A percentile compares a stretch with the other conserved stretches of the same genome.
Evolutionary conservation across 2,797 vertebrate genomes (phyloP).

Genomic region (Rhynchonycteris naso): DNA sequence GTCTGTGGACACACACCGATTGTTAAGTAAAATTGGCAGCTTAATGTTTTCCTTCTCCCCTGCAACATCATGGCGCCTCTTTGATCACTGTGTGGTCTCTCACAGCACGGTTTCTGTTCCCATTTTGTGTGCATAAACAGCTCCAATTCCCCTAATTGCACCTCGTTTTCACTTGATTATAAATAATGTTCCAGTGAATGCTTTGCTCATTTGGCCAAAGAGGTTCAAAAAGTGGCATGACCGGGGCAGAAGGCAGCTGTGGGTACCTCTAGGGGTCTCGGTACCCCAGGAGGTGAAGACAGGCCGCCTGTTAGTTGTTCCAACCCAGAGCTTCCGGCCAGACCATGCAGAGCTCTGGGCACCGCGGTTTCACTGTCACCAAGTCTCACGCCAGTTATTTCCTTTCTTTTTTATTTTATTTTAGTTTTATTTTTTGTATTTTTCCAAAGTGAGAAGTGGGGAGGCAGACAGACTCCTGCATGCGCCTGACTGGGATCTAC

Average conservation of each 20-base stretch:
- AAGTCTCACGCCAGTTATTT: not conserved
- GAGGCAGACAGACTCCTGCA: too few species aligned
- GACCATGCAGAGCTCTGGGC: rapidly evolving
- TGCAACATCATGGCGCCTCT: not conserved
- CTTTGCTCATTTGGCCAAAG: not conserved
- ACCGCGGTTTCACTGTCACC: rapidly evolving
- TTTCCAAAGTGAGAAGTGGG: too few species aligned
- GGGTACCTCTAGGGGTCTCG: not conserved
- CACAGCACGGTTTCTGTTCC: not conserved
- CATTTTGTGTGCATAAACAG: not conserved
- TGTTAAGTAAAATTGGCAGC: not conserved
- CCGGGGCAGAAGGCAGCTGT: not conserved
- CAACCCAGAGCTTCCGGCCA: too few species aligned
- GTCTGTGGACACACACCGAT: too few species aligned
- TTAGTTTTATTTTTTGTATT: too few species aligned
- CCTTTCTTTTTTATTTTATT: too few species aligned
- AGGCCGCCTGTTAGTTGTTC: rapidly evolving
- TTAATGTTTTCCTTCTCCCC: not conserved
- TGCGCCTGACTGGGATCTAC: too few species aligned
- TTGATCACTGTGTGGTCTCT: not conserved
- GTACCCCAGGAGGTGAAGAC: rapidly evolving
- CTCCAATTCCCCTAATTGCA: not conserved
- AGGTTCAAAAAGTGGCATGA: not conserved
- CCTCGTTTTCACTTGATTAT: not conserved
- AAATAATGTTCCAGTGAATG: not conserved